Base-by-base conservation (phyloP, 30 jellyfish, hydroid and myxozoan species). In the Morbakka virulenta region DNA sequence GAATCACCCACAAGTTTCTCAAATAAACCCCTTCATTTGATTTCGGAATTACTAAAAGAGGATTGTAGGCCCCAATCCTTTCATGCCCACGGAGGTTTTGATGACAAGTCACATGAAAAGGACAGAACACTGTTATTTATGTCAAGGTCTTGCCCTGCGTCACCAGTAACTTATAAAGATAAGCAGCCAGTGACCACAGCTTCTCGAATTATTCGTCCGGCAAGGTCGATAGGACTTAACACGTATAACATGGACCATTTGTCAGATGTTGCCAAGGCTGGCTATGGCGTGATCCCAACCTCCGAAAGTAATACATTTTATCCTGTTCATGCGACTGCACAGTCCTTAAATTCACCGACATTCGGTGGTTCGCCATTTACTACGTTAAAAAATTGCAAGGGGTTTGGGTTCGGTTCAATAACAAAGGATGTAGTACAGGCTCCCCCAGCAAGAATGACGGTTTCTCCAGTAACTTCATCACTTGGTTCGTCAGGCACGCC, bases 11-110 rank as follows among this genome's bases (percentile, higher is more conserved):
- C 57, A 2, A 61, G 26, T 23, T 25, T 34, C 53, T 35, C 50
- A 32, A 49, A 69, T 24, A 76, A 67, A 34, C 74, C 88, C 28
- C 73, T 52, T 48, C 96, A 87, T 48, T 89, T 94, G 12, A 89
- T 89, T 32, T 52, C 95, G 6, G 93, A 89, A 35, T 52, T 89
- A 41, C 87, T 89, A 21, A 84, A 84, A 69, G 94, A 89, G n/a
- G 77, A 53, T 4, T 64, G 41, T 27, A n/a, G 67, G 50, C 49
- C 50, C 9, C 57, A 41, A 41, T 41, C 17, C 57, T 41, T 17
- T 41, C 13, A 41, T 17, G 17, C 13, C 57, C 57, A 41, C 17
- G 13, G 57, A 41, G 17, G 57, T 17, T 41, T 9, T 9, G 9
- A 6, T 17, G 17, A 17, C 13, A 41, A 41, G 17, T 6, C 57